Evolutionary conservation across 2,113 vertebrate species (phyloP).

Genomic region (Xenopus laevis): DNA sequence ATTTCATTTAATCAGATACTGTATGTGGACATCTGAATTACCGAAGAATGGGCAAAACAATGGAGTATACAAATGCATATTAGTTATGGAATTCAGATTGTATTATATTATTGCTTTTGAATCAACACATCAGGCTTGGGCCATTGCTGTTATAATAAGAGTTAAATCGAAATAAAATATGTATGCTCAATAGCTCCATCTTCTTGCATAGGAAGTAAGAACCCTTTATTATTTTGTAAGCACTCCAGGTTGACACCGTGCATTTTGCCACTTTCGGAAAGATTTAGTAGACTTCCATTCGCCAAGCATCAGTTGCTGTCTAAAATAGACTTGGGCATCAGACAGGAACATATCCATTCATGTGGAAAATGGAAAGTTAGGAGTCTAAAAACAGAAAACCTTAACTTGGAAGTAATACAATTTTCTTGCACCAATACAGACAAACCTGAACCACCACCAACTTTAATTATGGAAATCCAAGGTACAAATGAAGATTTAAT

Average conservation of each 20-base stretch:
- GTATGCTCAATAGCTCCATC: too few relatives aligned
- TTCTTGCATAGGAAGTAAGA: too few relatives aligned
- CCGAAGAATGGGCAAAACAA: too few relatives aligned
- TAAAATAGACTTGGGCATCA: not conserved
- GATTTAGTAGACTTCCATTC: conserved; percentile 33
- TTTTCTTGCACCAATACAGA: too few relatives aligned
- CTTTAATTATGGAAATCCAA: not conserved
- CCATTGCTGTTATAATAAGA: too few relatives aligned
- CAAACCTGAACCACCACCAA: not conserved
- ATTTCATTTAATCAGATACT: too few relatives aligned
- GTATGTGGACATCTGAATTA: too few relatives aligned
- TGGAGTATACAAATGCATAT: too few relatives aligned
- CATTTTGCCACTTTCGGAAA: conserved; percentile 18
- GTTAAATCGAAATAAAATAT: too few relatives aligned
- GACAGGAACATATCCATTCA: conserved; percentile 1
- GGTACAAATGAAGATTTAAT: not conserved
- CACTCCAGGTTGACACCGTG: not conserved
- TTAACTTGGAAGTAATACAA: not conserved
- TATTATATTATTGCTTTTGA: too few relatives aligned
- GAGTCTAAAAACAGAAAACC: conserved; percentile 1
- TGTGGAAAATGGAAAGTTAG: conserved; percentile 37
- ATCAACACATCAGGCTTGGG: too few relatives aligned
- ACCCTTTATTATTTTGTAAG: not conserved
- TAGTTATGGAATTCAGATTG: too few relatives aligned
- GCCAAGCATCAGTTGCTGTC: conserved; percentile 2